Evolutionary conservation across 2,888 invertebrate genomes (phyloP).

Genomic region (Heliconius cydno): DNA sequence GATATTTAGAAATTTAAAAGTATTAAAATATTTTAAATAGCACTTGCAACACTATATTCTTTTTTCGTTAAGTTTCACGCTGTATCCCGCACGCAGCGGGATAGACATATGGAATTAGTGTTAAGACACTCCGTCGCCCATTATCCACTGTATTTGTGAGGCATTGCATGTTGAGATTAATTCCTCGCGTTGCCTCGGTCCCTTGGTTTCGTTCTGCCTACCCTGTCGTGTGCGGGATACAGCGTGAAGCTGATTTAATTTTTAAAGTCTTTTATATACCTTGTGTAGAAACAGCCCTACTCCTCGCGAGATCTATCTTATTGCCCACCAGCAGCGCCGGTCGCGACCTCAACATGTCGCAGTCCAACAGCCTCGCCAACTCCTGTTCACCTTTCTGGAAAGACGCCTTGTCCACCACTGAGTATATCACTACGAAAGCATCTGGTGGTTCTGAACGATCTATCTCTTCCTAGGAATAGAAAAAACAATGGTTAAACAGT

Average conservation of each 20-base stretch:
- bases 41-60: no score
- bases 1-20: neutral
- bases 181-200: no score
- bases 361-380: slow-evolving; percentile 89
- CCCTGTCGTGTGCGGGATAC: no score
- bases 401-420: slow-evolving; percentile 95
- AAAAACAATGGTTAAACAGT: slow-evolving; percentile 14
- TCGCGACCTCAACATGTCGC: slow-evolving; percentile 88
- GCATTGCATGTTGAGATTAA: no score
- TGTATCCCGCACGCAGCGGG: no score
- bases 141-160: no score
- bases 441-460: slow-evolving; percentile 89
- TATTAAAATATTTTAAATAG: neutral
- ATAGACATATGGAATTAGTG: no score
- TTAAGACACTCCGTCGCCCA: no score
- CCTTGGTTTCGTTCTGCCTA: no score
- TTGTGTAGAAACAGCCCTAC: slow-evolving; percentile 94
- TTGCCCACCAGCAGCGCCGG: slow-evolving; percentile 95
- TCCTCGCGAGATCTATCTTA: slow-evolving; percentile 96
- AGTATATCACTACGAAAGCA: slow-evolving; percentile 94
- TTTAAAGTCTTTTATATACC: slow-evolving; percentile 79
- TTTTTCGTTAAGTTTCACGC: no score
- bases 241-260: neutral
- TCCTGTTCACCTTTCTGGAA: slow-evolving; percentile 93
- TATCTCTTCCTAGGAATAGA: slow-evolving; percentile 86